Conservation (phyloP, 1,140 invertebrate species). For the Drosophila nannoptera region DNA sequence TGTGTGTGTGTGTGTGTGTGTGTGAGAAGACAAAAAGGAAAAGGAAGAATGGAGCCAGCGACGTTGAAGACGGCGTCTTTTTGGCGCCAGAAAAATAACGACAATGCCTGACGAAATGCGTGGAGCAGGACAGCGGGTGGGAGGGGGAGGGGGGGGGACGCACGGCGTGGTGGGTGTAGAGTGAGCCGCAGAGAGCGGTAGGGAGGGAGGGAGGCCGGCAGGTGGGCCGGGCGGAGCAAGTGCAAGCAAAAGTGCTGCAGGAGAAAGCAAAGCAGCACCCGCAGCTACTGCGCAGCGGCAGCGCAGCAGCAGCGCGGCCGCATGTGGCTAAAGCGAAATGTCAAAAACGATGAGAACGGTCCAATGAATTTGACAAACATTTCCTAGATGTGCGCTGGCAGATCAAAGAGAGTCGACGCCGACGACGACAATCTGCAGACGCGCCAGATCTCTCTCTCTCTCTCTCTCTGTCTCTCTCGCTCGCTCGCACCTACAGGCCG, state of each 20-base stretch:
- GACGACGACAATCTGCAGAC: conserved; percentile 21
- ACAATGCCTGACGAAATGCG: conserved; percentile 74
- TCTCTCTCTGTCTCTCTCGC: conserved; percentile 1
- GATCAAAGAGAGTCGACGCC: conserved; percentile 67
- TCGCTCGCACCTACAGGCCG: conserved; percentile 7
- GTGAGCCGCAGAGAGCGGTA: not conserved
- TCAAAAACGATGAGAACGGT: conserved; percentile 78
- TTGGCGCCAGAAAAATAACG: conserved; percentile 78
- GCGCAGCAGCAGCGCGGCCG: conserved; percentile 10
- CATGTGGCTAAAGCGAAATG: conserved; percentile 70
- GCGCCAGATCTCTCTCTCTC: conserved; percentile 3
- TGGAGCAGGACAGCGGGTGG: conserved; percentile 21
- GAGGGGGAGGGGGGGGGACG: conserved; percentile 16
- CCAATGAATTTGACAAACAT: conserved; percentile 78
- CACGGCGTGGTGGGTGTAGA: conserved; percentile 19
- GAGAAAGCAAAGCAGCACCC: conserved; percentile 2
- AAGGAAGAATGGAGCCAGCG: conserved; percentile 60
- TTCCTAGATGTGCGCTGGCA: conserved; percentile 78
- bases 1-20: too few species aligned
- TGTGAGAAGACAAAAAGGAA: conserved; percentile 20
- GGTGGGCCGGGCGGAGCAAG: not conserved
- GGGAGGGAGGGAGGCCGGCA: not conserved
- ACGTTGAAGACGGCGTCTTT: conserved; percentile 67
- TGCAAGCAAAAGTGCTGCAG: conserved; percentile 1
- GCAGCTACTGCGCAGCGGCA: conserved; percentile 18